Percentiles rank a stretch among this genome's conserved stretches.
Evolutionary conservation across 2,113 vertebrate genomes (phyloP).

Genomic region (Pteruthius melanotis): DNA sequence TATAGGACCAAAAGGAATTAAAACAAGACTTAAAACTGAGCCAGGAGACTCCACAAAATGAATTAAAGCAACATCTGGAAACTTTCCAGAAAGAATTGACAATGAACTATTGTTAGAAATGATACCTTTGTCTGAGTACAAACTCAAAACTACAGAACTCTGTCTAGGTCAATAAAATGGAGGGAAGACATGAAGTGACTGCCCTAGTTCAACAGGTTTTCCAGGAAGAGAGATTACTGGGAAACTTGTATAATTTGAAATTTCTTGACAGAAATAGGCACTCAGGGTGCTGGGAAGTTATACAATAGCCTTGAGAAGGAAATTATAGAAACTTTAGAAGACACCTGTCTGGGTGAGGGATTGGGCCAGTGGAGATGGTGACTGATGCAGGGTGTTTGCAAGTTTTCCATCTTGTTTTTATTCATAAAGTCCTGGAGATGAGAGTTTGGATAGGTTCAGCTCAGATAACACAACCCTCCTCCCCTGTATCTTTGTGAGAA

Average conservation of each 20-base stretch:
- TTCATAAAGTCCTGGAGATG: not conserved
- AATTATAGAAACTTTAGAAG: not conserved
- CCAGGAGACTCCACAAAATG: conserved; percentile 32
- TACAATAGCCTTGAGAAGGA: not conserved
- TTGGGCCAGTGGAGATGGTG: not conserved
- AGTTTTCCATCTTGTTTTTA: not conserved
- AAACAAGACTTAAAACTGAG: not conserved
- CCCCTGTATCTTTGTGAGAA: not conserved
- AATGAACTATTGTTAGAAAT: not conserved
- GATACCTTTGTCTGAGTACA: not conserved
- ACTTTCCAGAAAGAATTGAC: not conserved
- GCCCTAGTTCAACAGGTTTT: not conserved
- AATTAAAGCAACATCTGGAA: conserved; percentile 44
- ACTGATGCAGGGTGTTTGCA: not conserved
- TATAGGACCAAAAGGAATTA: conserved; percentile 37
- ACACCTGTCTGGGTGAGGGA: not conserved
- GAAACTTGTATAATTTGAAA: not conserved
- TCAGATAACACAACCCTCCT: not conserved
- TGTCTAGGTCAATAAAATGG: not conserved
- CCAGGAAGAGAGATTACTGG: not conserved
- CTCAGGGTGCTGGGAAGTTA: not conserved
- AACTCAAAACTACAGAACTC: not conserved
- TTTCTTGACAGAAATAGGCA: not conserved
- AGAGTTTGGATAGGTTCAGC: not conserved
- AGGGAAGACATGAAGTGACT: not conserved